phyloP scores from a whole-genome alignment of 2,113 vertebrate species.

The western clawed frog (Xenopus tropicalis) region DNA sequence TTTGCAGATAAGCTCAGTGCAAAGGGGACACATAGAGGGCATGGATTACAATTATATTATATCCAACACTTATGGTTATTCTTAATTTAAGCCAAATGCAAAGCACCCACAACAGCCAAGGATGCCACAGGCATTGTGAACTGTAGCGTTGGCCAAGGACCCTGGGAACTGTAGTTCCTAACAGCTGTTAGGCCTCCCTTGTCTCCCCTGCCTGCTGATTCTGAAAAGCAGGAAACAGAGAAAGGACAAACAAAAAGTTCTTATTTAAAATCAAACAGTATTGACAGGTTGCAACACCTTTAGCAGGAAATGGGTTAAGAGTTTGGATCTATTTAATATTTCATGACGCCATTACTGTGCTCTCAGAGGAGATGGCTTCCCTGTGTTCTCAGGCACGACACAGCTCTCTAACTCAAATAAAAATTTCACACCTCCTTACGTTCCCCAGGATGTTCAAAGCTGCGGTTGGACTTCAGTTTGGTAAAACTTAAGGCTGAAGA shows the following conservation, averaged over 20 bases:
- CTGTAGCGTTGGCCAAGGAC: too few relatives aligned
- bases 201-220: not conserved
- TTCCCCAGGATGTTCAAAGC: not conserved
- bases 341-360: conserved; percentile 24
- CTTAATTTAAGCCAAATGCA: too few relatives aligned
- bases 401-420: conserved; percentile 7
- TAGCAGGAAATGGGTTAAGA: conserved; percentile 7
- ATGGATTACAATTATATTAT: too few relatives aligned
- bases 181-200: not conserved
- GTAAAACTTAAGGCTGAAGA: not conserved
- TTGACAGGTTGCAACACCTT: not conserved
- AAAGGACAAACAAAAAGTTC: not conserved
- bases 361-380: conserved; percentile 25
- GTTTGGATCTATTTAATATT: conserved; percentile 28
- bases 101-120: too few relatives aligned
- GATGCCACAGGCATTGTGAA: too few relatives aligned
- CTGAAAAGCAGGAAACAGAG: not conserved
- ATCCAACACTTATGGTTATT: too few relatives aligned
- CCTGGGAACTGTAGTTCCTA: not conserved
- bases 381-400: conserved; percentile 12
- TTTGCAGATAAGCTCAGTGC: too few relatives aligned
- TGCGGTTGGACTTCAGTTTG: not conserved
- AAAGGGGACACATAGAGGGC: too few relatives aligned
- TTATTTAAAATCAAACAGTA: not conserved
- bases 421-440: conserved; percentile 2